A percentile compares a stretch with the other conserved stretches of the same genome.
Evolutionary conservation across 2,888 invertebrate genomes (phyloP).

Genomic region (Sycophila texana): DNA sequence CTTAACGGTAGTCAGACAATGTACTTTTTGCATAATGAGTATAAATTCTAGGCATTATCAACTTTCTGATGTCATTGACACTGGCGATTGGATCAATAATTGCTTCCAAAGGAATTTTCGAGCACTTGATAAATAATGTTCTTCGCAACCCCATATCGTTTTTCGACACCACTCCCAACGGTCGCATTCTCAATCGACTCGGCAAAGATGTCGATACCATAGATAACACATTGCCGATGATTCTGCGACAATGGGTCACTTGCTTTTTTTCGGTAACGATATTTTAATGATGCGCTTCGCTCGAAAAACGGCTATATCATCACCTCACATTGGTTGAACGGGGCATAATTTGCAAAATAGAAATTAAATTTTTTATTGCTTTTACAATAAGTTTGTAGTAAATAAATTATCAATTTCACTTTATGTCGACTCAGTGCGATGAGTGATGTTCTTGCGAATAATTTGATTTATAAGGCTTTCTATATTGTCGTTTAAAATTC

Average conservation of each 20-base stretch:
- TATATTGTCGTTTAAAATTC: too few species aligned
- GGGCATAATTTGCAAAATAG: not conserved
- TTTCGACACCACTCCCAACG: constrained; percentile 84
- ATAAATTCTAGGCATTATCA: constrained; percentile 75
- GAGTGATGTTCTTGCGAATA: too few species aligned
- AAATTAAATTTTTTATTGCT: constrained; percentile 15
- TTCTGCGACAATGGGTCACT: constrained; percentile 75
- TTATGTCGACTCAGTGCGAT: too few species aligned
- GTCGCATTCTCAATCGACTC: constrained; percentile 83
- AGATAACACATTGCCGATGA: constrained; percentile 80
- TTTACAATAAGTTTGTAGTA: too few species aligned
- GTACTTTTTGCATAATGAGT: constrained; percentile 48
- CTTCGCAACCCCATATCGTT: constrained; percentile 82
- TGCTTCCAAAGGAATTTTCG: constrained; percentile 81
- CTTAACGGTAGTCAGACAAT: constrained; percentile 29
- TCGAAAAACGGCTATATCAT: constrained; percentile 6
- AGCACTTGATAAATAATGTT: constrained; percentile 77
- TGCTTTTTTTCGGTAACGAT: constrained; percentile 60
- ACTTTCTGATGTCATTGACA: constrained; percentile 78
- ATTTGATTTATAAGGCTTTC: too few species aligned
- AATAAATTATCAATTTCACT: too few species aligned
- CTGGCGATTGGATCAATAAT: constrained; percentile 79
- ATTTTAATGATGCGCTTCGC: constrained; percentile 31
- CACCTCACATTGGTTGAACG: not conserved
- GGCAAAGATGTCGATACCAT: constrained; percentile 82